These are phyloP conservation scores for Pluvianellus socialis DNA, from an alignment of 2,113 vertebrate genomes.

Conservation along the genomic window DNA sequence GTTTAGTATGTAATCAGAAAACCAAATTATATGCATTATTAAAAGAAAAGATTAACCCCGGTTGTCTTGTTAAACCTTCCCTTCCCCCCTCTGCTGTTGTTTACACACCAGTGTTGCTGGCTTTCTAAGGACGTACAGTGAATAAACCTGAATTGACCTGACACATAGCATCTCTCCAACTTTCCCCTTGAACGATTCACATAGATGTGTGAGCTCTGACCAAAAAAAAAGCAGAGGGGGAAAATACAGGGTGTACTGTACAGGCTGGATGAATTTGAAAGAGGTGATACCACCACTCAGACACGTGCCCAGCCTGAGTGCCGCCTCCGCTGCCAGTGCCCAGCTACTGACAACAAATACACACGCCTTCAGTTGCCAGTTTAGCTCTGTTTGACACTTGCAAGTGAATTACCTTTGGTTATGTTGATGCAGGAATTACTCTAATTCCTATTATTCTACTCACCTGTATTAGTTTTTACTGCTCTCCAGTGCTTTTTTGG, in stretches of 20 bases:
- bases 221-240: neutral
- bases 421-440: neutral
- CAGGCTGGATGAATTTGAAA: neutral
- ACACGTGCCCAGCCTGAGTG: neutral
- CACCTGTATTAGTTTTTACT: neutral
- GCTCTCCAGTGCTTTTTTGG: neutral
- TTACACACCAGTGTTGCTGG: constrained; percentile 21
- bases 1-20: neutral
- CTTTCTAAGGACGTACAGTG: constrained; percentile 29
- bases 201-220: neutral
- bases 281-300: neutral
- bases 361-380: neutral
- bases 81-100: neutral
- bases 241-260: neutral
- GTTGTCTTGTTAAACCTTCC: neutral
- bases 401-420: neutral
- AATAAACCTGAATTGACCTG: constrained; percentile 51
- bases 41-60: constrained; percentile 15
- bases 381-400: neutral
- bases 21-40: neutral
- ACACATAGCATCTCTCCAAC: constrained; percentile 37
- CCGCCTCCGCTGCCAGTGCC: neutral
- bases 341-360: neutral
- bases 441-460: neutral
- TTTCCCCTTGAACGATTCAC: constrained; percentile 13